phyloP scores from a whole-genome alignment of 2,113 vertebrate genomes.

The Phylloscopus trochiloides region DNA sequence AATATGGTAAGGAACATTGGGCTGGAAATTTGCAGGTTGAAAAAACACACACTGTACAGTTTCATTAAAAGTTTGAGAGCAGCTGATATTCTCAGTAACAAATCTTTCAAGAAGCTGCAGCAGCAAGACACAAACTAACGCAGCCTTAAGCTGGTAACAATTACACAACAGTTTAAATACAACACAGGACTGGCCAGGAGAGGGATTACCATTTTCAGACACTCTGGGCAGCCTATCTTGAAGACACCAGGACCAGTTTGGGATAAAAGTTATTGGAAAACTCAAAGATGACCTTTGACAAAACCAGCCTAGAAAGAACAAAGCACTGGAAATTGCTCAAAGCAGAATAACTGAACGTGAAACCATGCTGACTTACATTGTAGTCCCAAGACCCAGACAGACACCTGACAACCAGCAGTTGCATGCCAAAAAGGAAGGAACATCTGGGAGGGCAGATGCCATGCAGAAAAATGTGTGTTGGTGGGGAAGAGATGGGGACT shows the following conservation, averaged over 20 bases:
- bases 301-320: neutral
- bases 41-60: neutral
- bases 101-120: neutral
- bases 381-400: neutral
- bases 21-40: neutral
- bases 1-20: constrained; percentile 33
- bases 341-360: neutral
- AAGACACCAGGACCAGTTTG: neutral
- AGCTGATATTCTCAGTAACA: neutral
- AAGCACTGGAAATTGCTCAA: neutral
- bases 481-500: neutral
- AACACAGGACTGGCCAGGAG: neutral
- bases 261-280: neutral
- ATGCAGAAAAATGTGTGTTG: neutral
- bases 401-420: neutral
- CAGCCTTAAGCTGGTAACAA: neutral
- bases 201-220: neutral
- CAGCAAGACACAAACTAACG: neutral
- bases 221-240: neutral
- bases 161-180: neutral
- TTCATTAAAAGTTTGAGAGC: constrained; percentile 39
- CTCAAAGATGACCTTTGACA: neutral
- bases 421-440: neutral
- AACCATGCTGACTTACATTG: neutral
- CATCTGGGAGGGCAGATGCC: neutral